These are phyloP conservation scores for Nothocercus julius DNA, from an alignment of 2,113 vertebrate species.

Conservation along the genomic window DNA sequence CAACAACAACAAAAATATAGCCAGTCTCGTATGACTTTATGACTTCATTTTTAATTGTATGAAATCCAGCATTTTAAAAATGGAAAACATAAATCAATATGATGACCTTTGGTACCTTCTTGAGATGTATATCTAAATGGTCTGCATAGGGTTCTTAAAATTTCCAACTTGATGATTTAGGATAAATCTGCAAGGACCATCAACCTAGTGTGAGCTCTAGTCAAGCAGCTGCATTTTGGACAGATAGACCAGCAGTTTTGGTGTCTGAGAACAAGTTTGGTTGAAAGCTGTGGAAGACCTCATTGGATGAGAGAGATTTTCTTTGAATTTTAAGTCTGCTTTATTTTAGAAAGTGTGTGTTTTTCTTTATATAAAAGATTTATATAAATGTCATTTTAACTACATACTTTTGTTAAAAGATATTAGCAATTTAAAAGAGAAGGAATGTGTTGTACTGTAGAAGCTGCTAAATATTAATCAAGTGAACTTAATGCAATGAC, in stretches of 20 bases:
- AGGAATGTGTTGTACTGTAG: constrained; percentile 22
- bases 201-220: not conserved
- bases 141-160: not conserved
- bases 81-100: not conserved
- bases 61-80: not conserved
- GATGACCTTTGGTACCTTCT: not conserved
- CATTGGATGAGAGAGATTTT: not conserved
- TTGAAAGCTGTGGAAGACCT: not conserved
- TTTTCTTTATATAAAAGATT: constrained; percentile 42
- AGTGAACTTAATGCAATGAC: constrained; percentile 31
- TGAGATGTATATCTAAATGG: not conserved
- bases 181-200: not conserved
- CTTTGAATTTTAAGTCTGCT: not conserved
- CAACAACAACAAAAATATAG: not conserved
- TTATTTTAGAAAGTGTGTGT: not conserved
- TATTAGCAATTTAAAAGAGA: constrained; percentile 35
- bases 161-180: not conserved
- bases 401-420: constrained; percentile 14
- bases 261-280: not conserved
- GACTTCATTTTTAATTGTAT: not conserved
- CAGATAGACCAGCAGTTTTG: not conserved
- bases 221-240: not conserved
- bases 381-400: constrained; percentile 12
- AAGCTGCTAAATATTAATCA: constrained; percentile 64
- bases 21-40: no score